A percentile compares a stretch with the other conserved stretches of the same genome.
These are phyloP conservation scores for Microcebus murinus DNA, from an alignment of 2,113 vertebrate species.

Conservation along the genomic window DNA sequence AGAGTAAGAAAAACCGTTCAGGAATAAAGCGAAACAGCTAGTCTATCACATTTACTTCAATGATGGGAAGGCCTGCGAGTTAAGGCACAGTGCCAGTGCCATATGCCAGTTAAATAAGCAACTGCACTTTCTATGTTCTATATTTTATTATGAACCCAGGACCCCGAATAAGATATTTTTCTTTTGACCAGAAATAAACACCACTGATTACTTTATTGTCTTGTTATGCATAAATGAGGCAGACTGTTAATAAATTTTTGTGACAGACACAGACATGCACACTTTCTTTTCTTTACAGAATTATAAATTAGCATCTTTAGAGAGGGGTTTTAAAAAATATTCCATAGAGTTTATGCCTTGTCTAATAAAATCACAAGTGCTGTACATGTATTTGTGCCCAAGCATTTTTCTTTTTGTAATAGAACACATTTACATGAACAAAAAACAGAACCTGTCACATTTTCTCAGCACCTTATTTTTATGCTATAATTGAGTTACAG, in stretches of 20 bases:
- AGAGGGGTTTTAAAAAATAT: conserved; percentile 64
- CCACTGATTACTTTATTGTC: conserved; percentile 75
- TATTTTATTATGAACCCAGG: conserved; percentile 57
- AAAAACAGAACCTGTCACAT: conserved; percentile 67
- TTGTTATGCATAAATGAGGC: conserved; percentile 68
- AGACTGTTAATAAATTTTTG: conserved; percentile 65
- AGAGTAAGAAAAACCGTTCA: conserved; percentile 34
- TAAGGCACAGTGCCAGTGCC: neutral
- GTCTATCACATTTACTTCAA: neutral
- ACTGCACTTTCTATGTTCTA: conserved; percentile 36
- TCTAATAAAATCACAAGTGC: conserved; percentile 72
- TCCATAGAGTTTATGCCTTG: conserved; percentile 60
- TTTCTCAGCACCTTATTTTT: conserved; percentile 71
- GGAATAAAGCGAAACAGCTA: neutral
- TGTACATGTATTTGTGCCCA: conserved; percentile 64
- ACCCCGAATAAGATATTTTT: conserved; percentile 56
- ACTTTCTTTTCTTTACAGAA: conserved; percentile 60
- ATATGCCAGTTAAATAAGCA: conserved; percentile 49
- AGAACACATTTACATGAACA: conserved; percentile 71
- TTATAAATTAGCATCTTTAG: conserved; percentile 70
- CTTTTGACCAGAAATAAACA: conserved; percentile 64
- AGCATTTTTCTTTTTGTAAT: conserved; percentile 73
- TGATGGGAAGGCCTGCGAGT: neutral
- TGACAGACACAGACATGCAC: conserved; percentile 47
- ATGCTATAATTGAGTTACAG: conserved; percentile 70